Evolutionary conservation across 2,797 vertebrate genomes (phyloP).

Genomic region (Molossus alvarezi): DNA sequence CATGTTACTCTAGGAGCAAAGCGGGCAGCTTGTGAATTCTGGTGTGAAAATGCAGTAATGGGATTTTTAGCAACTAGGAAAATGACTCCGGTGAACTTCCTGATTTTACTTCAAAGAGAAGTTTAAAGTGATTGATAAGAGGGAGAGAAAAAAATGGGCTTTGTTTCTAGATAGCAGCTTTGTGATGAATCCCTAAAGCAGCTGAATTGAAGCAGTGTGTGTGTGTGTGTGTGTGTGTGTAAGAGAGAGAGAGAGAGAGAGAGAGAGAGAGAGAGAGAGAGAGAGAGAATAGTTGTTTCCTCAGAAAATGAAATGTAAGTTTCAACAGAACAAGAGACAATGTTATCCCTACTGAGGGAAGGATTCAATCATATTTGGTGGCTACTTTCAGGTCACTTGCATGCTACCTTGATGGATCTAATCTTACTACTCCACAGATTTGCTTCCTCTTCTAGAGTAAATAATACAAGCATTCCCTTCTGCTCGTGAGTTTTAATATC

Average conservation of each 20-base stretch:
- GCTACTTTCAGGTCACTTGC: conserved; percentile 68
- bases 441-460: conserved; percentile 26
- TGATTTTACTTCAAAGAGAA: conserved; percentile 75
- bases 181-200: conserved; percentile 75
- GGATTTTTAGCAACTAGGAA: conserved; percentile 80
- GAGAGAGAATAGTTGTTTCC: conserved; percentile 25
- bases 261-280: neutral
- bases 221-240: neutral
- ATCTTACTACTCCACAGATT: neutral
- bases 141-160: conserved; percentile 69
- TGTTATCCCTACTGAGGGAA: conserved; percentile 13
- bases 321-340: conserved; percentile 66
- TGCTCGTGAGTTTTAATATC: conserved; percentile 52
- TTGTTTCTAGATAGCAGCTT: conserved; percentile 75
- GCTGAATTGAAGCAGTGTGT: neutral
- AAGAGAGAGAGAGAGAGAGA: neutral
- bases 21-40: conserved; percentile 74
- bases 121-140: conserved; percentile 81
- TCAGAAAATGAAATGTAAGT: conserved; percentile 77
- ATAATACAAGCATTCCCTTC: conserved; percentile 33
- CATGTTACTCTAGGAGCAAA: neutral
- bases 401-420: conserved; percentile 54
- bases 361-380: conserved; percentile 54
- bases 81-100: conserved; percentile 72
- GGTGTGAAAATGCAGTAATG: conserved; percentile 79